These are phyloP conservation scores for Uropetala carovei DNA, from an alignment of 2,888 invertebrate species.

Conservation along the genomic window DNA sequence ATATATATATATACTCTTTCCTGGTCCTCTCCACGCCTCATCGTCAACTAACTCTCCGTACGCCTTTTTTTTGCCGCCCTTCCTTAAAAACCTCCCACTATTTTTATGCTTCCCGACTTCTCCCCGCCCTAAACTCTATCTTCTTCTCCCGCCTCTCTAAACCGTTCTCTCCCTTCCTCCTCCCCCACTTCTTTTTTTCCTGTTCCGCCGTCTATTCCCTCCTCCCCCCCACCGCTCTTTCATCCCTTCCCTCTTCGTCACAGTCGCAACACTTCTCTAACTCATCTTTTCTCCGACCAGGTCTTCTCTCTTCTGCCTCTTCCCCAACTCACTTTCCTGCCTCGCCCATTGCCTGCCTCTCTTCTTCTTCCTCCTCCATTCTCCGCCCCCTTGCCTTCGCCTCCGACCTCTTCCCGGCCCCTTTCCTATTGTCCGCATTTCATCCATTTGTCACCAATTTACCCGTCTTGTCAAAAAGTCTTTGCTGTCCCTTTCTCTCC, in stretches of 20 bases:
- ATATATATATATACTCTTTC: neutral
- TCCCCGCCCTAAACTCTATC: neutral
- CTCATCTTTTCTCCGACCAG: neutral
- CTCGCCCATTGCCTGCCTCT: neutral
- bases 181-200: neutral
- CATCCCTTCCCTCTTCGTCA: neutral
- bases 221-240: neutral
- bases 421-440: conserved; percentile 8
- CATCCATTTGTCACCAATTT: conserved; percentile 57
- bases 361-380: neutral
- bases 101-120: neutral
- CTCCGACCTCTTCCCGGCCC: neutral
- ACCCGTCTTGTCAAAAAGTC: conserved; percentile 21
- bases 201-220: neutral
- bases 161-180: neutral
- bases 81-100: neutral
- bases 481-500: neutral
- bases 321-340: neutral
- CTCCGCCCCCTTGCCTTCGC: neutral
- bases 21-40: neutral
- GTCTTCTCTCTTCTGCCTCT: neutral
- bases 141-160: neutral
- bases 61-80: conserved; percentile 18
- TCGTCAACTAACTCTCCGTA: conserved; percentile 3
- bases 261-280: conserved; percentile 9